phyloP scores from a whole-genome alignment of 2,797 vertebrate species.

The Arnoldichthys spilopterus region DNA sequence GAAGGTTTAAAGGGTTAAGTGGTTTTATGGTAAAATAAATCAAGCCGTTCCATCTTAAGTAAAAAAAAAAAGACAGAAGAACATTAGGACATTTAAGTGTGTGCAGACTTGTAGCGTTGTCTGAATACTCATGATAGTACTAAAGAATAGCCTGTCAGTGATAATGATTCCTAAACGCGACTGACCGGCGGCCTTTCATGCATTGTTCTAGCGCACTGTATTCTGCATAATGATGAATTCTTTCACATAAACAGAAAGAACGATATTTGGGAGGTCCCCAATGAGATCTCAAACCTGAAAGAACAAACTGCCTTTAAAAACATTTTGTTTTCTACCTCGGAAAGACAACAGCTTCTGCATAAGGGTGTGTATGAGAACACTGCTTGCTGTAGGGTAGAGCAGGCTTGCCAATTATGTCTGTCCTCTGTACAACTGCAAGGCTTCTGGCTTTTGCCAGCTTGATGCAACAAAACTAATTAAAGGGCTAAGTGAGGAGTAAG shows the following conservation, averaged over 20 bases:
- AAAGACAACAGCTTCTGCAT: neutral
- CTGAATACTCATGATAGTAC: neutral
- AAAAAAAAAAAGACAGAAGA: neutral
- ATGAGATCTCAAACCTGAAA: neutral
- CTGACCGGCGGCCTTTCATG: neutral
- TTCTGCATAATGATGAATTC: constrained; percentile 2
- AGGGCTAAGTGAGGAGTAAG: constrained; percentile 8
- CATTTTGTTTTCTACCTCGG: neutral
- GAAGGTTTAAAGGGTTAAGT: neutral
- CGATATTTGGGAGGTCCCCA: neutral
- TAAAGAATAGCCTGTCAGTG: neutral
- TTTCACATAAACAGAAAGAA: constrained; percentile 2
- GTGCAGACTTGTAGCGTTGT: no score
- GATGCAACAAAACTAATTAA: constrained; percentile 45
- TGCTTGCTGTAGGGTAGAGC: constrained; percentile 16
- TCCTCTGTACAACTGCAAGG: constrained; percentile 12
- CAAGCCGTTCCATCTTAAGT: neutral
- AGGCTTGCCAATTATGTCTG: constrained; percentile 15
- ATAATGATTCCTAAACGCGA: neutral
- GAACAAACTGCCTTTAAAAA: neutral
- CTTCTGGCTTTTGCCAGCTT: constrained; percentile 5
- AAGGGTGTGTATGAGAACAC: neutral
- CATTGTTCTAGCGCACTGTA: neutral
- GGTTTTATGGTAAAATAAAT: neutral
- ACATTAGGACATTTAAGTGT: neutral